Base-by-base conservation (phyloP, 2,797 vertebrate genomes). In the Notamacropus eugenii region DNA sequence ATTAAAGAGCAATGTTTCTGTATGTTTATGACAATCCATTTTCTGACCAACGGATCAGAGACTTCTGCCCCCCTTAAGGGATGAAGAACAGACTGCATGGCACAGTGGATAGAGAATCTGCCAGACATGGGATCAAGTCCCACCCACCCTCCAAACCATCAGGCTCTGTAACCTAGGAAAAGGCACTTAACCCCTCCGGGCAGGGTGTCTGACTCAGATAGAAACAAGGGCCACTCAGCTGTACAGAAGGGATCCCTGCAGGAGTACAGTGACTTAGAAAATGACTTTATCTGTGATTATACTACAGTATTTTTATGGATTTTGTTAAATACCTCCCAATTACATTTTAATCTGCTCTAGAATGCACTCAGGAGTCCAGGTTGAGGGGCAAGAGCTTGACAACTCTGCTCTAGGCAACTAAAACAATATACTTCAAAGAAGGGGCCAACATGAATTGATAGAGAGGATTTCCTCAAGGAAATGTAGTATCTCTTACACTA, bases 1-100 rank as follows among this genome's bases (percentile, higher is more conserved):
- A 40, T 22, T 91, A 95, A 13, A 67, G 3, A 96, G 40, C 56
- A 31, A 87, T 91, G 54, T n/a, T 27, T 22, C 56, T 4, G 90
- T 31, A 50, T 14, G 24, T 92, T 96, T 94, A 92, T n/a, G 92
- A 91, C 94, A 92, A 92, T 82, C 8, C 50, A 12, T 2, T 94
- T 10, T 95, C 52, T 57, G 29, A 91, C 55, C 91, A 34, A 19
- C 92, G 91, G 29, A 91, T 90, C 90, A 92, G 27, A 91, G 29
- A 55, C 87, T 96, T 92, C 57, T 93, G 2, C 9, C 90, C 57
- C 50, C 92, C 4, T 62, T 93, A 62, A 31, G 31, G 12, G 31
- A 62, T 62, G 31, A 62, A 4, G 12, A 62, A 31, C 29, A 34
- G 11, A 62, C 11, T 34, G 59, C 59, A 59, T 31, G 28, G 28